Conservation (phyloP, 2,797 vertebrate species). For the Thripadectes ignobilis region DNA sequence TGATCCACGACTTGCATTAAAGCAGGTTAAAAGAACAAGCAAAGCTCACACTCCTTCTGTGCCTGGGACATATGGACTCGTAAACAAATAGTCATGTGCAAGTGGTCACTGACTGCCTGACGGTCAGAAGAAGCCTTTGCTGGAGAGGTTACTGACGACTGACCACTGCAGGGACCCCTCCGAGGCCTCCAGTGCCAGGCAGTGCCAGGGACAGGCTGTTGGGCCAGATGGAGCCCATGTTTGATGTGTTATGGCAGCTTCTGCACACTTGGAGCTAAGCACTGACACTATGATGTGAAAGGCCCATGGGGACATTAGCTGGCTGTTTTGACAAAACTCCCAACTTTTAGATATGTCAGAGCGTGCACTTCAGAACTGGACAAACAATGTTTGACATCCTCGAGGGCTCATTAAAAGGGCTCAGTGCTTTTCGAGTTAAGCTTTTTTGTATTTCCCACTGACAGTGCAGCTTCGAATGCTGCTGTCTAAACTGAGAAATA, state of each 20-base stretch:
- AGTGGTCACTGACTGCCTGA: not conserved
- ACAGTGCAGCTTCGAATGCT: not conserved
- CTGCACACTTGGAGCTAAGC: not conserved
- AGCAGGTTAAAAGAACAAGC: not conserved
- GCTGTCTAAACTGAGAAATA: not conserved
- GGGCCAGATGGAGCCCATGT: accelerated
- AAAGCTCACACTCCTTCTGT: not conserved
- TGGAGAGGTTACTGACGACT: not conserved
- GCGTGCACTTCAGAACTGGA: accelerated
- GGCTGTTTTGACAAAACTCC: not conserved
- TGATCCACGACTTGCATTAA: not conserved
- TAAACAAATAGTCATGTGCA: not conserved
- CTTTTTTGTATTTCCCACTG: not conserved
- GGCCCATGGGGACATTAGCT: not conserved
- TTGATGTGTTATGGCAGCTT: not conserved
- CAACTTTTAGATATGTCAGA: not conserved
- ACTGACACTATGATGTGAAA: not conserved
- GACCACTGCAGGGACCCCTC: not conserved
- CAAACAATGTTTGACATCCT: not conserved
- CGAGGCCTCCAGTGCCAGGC: not conserved
- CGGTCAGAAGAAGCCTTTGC: not conserved
- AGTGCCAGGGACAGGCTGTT: not conserved
- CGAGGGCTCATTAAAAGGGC: not conserved
- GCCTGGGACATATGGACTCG: not conserved
- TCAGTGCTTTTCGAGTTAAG: not conserved